Evolutionary conservation across 2,888 invertebrate genomes (phyloP), one percentile per base, ranked within the genome.

Genomic region (Carterocephalus palaemon): DNA sequence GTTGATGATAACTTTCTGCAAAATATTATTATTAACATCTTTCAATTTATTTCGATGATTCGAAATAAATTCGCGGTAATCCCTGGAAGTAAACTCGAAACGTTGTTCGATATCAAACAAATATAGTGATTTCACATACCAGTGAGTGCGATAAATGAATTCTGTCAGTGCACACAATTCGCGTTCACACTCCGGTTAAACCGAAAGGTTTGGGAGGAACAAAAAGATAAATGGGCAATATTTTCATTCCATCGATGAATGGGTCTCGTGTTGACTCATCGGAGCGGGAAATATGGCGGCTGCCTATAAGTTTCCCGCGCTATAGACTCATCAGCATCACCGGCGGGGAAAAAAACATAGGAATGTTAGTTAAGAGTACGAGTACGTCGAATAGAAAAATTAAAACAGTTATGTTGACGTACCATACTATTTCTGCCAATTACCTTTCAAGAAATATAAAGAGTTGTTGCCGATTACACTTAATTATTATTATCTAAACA

Each of bases 201-300:
- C 65, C 63, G 63, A 61, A 55, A 64, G 64, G 66, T 61, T 67
- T 67, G 58, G 63, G 64, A 67, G 63, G 68, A 71, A 73, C 70
- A 70, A 74, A 67, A 77, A 78, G 74, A 81, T 76, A 79, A 79
- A 79, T 71, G 70, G 64, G 62, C 73, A 77, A 81, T 83, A 82
- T 81, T 79, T 78, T 75, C 77, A 80, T 76, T 80, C 79, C 72
- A 64, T 61, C 75, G 74, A 67, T 76, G 80, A 79, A 75, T 75
- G 76, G 65, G 58, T 58, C 62, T 60, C 57, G 62, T 78, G 79
- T 81, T 79, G 75, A 75, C 65, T 75, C 77, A 74, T 54, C 68
- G 68, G 67, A 63, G 62, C 67, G 82, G 78, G 78, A 81, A 78
- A 80, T 77, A 74, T 70, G 65, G 64, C 37, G 60, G 56, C 33